Base-by-base conservation (phyloP, 2,888 invertebrate genomes). In the Lagria hirta region DNA sequence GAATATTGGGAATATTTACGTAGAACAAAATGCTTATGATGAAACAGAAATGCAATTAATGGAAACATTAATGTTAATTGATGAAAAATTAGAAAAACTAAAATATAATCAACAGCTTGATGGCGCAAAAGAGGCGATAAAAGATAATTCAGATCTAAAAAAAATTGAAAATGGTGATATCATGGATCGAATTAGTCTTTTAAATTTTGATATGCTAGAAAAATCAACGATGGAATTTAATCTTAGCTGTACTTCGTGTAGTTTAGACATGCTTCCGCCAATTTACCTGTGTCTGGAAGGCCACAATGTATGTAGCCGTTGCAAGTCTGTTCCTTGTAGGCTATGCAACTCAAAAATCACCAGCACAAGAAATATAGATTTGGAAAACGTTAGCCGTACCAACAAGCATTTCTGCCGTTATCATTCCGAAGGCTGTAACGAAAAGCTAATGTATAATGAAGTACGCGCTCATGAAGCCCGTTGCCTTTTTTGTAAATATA, bases 401-500 rank as follows among this genome's bases (percentile, higher is more conserved):
- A 51, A 51, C 22, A 17, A 51, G 3, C 57, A 62, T 28, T 36
- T 51, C 1, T 65, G 65, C 32, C 57, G 48, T 29, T 61, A 62
- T 28, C 45, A 46, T 18, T 49, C 44, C 6, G 49, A 56, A 11
- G 64, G 64, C 5, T 65, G 65, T 33, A 49, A 45, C 4, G 54
- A 62, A 18, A 59, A 53, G 23, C 34, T 60, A 4, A 32, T 48
- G 1, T 61, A 58, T 36, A 49, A 43, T 17, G 59, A 60, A 14
- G 37, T 64, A 4, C 13, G 29, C 2, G 44, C 46, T 1, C 65
- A 65, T 37, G 58, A 64, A 37, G 43, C 40, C 2, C 52, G 49
- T 21, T 65, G 65, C 23, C 44, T 32, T 1, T 64, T 56, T 27
- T 64, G 62, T 36, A 46, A 53, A n/a, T 65, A 63, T 32, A 49